Conservation (phyloP, 2,113 vertebrate species). For the Acanthisitta chloris region DNA sequence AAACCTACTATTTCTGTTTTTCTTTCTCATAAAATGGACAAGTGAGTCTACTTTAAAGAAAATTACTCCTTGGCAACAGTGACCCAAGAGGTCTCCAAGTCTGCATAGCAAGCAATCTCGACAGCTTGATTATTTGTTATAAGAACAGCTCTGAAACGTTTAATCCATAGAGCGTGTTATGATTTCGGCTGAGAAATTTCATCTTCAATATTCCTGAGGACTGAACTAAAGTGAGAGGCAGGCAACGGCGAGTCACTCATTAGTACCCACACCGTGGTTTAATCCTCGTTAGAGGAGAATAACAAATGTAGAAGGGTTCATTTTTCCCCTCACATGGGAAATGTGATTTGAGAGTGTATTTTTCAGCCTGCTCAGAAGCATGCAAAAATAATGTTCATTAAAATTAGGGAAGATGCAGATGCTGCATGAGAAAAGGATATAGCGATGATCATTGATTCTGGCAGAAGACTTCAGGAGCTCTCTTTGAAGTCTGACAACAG, state of each 20-base stretch:
- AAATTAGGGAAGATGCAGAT: slow-evolving; percentile 21
- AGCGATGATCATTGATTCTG: slow-evolving; percentile 48
- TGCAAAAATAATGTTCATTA: slow-evolving; percentile 54
- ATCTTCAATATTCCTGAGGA: slow-evolving; percentile 16
- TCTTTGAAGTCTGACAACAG: slow-evolving; percentile 64
- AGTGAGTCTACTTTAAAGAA: background rate
- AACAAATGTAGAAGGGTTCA: slow-evolving; percentile 35
- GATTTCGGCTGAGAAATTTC: slow-evolving; percentile 43
- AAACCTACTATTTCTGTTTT: slow-evolving; percentile 39
- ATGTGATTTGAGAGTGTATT: slow-evolving; percentile 5
- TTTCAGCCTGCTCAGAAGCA: slow-evolving; percentile 18
- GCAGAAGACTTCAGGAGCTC: slow-evolving; percentile 56
- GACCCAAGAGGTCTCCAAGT: background rate
- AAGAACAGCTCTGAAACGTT: slow-evolving; percentile 28
- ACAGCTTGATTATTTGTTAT: slow-evolving; percentile 50
- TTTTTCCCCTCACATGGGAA: background rate
- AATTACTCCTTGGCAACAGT: slow-evolving; percentile 41
- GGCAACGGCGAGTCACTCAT: slow-evolving; percentile 20
- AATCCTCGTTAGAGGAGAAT: slow-evolving; percentile 49
- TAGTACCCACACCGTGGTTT: slow-evolving; percentile 21
- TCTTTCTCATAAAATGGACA: background rate
- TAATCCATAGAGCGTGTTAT: background rate
- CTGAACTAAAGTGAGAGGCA: slow-evolving; percentile 33
- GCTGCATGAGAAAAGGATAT: background rate
- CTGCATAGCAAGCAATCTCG: slow-evolving; percentile 4